Evolutionary conservation across 2,888 invertebrate genomes (phyloP).

Genomic region (Himalopsyche japonica): DNA sequence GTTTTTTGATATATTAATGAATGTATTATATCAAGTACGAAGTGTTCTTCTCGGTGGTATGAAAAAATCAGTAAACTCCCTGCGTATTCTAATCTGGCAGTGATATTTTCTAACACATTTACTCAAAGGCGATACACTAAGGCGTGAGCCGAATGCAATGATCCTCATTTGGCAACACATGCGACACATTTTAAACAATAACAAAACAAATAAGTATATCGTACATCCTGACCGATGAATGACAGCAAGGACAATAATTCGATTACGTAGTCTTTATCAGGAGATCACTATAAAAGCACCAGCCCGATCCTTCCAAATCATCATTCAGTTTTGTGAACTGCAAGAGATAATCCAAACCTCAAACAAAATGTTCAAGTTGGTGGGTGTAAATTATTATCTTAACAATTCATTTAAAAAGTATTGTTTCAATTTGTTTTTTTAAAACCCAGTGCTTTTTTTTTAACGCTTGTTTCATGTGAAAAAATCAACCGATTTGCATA

Average conservation of each 20-base stretch:
- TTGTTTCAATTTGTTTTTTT: too few species aligned
- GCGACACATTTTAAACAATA: conserved; percentile 23
- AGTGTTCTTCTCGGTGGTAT: too few species aligned
- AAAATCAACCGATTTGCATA: too few species aligned
- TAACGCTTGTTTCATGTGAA: too few species aligned
- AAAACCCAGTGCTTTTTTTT: too few species aligned
- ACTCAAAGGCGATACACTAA: neutral
- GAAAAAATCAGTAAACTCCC: neutral
- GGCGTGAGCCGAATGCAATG: conserved; percentile 8
- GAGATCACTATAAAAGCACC: conserved; percentile 28
- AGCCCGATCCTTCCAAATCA: conserved; percentile 9
- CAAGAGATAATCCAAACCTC: conserved; percentile 19
- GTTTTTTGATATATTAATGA: too few species aligned
- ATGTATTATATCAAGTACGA: too few species aligned
- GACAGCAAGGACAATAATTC: conserved; percentile 32
- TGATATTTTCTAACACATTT: neutral
- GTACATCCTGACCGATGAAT: conserved; percentile 20
- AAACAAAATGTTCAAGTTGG: conserved; percentile 38
- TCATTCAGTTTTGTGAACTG: conserved; percentile 36
- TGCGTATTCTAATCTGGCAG: neutral
- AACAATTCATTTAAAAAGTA: too few species aligned
- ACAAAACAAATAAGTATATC: conserved; percentile 13
- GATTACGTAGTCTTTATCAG: conserved; percentile 14
- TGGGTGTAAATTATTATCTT: conserved; percentile 19
- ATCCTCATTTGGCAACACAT: conserved; percentile 7